Conservation (phyloP, 2,797 vertebrate genomes). For the Pantherophis vulpinus region DNA sequence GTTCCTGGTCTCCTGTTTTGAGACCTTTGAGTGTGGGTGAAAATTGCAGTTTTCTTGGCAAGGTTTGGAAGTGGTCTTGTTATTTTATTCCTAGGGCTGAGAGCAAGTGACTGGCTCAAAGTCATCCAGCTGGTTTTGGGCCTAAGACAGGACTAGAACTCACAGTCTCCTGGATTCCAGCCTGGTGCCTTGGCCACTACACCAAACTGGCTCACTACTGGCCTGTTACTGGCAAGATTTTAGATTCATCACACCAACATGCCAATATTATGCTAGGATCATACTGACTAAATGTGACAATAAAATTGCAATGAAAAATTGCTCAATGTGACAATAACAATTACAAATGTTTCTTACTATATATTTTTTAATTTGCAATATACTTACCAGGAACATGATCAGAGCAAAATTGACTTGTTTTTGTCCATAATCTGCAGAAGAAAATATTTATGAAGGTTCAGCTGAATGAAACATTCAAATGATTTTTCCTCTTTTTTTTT, state of each 20-base stretch:
- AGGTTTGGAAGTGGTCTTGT: not conserved
- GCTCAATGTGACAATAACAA: not conserved
- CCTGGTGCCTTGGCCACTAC: not conserved
- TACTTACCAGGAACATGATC: slow-evolving; percentile 81
- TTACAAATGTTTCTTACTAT: slow-evolving; percentile 17
- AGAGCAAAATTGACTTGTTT: slow-evolving; percentile 81
- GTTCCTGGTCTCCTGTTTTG: not conserved
- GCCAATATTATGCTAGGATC: not conserved
- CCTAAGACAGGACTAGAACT: not conserved
- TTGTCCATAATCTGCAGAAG: slow-evolving; percentile 81
- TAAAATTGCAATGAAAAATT: not conserved
- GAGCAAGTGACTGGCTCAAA: not conserved
- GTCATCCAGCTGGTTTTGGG: not conserved
- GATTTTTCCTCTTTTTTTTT: not conserved
- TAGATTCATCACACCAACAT: not conserved
- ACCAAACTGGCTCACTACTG: not conserved
- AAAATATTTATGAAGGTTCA: slow-evolving; percentile 31
- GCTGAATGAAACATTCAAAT: slow-evolving; percentile 16
- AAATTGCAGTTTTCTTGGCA: not conserved
- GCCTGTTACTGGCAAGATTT: not conserved
- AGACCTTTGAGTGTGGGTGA: not conserved
- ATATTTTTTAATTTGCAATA: slow-evolving; percentile 31
- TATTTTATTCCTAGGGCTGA: not conserved
- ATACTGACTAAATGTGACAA: not conserved
- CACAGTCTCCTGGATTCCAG: not conserved